Conservation (phyloP, 2,113 vertebrate species). For the Oreochromis niloticus region DNA sequence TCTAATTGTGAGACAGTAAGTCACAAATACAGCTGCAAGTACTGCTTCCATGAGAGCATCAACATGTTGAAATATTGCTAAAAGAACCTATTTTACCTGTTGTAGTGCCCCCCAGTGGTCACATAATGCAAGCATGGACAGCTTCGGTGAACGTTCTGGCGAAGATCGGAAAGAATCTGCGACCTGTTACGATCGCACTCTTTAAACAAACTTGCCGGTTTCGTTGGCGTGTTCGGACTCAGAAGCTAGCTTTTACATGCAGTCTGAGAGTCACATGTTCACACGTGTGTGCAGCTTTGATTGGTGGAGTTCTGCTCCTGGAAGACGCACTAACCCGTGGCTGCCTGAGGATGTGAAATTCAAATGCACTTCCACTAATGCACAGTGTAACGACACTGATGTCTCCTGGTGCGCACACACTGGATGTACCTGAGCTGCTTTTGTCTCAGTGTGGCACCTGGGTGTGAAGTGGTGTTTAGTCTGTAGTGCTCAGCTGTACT, state of each 20-base stretch:
- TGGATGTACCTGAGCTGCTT: not conserved
- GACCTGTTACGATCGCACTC: not conserved
- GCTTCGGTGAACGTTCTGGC: not conserved
- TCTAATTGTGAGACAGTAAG: not conserved
- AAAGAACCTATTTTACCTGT: not conserved
- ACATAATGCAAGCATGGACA: not conserved
- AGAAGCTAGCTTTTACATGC: not conserved
- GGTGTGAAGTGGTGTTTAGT: not conserved
- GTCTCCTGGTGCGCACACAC: not conserved
- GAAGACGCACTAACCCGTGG: not conserved
- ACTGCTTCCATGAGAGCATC: not conserved
- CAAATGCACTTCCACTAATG: not conserved
- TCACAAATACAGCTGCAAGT: not conserved
- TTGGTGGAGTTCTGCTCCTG: not conserved
- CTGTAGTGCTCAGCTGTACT: not conserved
- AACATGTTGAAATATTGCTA: not conserved
- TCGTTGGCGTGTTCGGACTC: not conserved
- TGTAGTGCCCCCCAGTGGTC: not conserved
- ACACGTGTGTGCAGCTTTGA: not conserved
- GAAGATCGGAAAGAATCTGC: not conserved
- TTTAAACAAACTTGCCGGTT: not conserved
- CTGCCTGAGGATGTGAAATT: not conserved
- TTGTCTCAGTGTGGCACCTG: not conserved
- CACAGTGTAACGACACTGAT: not conserved
- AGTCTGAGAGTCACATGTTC: not conserved